phyloP scores from a whole-genome alignment of 1,140 invertebrate species.

The Nasonia vitripennis region DNA sequence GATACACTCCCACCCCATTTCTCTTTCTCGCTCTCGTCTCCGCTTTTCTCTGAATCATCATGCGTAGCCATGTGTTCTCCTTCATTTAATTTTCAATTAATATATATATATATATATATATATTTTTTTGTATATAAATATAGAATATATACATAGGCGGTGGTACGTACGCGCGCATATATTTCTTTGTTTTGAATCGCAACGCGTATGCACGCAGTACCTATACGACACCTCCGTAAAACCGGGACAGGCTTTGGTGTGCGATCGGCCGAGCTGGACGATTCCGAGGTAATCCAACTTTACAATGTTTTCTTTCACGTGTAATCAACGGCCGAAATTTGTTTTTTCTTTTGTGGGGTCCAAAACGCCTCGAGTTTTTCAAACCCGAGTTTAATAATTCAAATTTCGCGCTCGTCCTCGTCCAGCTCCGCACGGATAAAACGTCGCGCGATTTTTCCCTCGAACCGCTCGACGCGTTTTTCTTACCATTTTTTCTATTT shows the following conservation, averaged over 20 bases:
- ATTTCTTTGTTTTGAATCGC: conserved; percentile 4
- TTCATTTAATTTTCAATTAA: conserved; percentile 34
- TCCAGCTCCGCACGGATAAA: conserved; percentile 44
- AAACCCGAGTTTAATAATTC: conserved; percentile 4
- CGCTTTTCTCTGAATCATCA: conserved; percentile 13
- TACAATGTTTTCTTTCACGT: conserved; percentile 25
- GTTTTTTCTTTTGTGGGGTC: background rate
- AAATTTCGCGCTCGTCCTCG: conserved; percentile 29
- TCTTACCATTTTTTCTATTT: conserved; percentile 26
- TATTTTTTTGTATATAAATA: conserved; percentile 34
- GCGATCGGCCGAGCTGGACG: conserved; percentile 45
- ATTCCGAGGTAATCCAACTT: conserved; percentile 21
- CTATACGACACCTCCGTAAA: conserved; percentile 50
- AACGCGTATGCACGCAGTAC: conserved; percentile 44
- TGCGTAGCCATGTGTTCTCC: background rate
- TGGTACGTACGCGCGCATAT: conserved; percentile 40
- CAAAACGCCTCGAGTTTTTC: conserved; percentile 32
- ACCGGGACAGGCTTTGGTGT: conserved; percentile 51
- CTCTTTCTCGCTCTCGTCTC: background rate
- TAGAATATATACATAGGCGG: conserved; percentile 52
- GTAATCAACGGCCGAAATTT: conserved; percentile 36
- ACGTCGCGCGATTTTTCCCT: conserved; percentile 29
- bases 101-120: conserved; percentile 43
- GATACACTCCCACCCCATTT: conserved; percentile 27
- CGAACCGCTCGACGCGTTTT: conserved; percentile 24